phyloP scores from a whole-genome alignment of 2,888 invertebrate genomes.

The Microctonus hyperodae region DNA sequence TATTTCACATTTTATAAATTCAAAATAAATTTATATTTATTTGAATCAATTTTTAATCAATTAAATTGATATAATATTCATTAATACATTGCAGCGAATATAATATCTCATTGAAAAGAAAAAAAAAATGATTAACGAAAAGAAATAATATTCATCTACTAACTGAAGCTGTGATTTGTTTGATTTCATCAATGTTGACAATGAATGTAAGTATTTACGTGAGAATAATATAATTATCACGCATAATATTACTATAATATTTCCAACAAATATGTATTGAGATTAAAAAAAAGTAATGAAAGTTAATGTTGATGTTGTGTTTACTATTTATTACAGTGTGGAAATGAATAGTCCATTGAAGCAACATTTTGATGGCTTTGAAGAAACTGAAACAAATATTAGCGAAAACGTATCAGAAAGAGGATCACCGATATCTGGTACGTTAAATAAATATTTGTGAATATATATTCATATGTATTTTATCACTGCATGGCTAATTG shows the following conservation, averaged over 20 bases:
- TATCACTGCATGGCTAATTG: background rate
- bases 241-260: too few relatives aligned
- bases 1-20: too few relatives aligned
- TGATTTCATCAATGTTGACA: slow-evolving; percentile 48
- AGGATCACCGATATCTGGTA: slow-evolving; percentile 53
- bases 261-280: too few relatives aligned
- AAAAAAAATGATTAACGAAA: slow-evolving; percentile 7
- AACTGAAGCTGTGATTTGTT: slow-evolving; percentile 31
- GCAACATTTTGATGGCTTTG: slow-evolving; percentile 58
- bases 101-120: slow-evolving; percentile 16
- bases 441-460: slow-evolving; percentile 26
- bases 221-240: too few relatives aligned
- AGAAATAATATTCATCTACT: slow-evolving; percentile 4
- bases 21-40: background rate
- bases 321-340: slow-evolving; percentile 48
- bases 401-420: slow-evolving; percentile 44
- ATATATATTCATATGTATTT: background rate
- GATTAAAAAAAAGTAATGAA: background rate
- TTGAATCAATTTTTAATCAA: background rate
- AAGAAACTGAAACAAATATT: slow-evolving; percentile 38
- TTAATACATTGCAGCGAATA: slow-evolving; percentile 21
- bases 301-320: slow-evolving; percentile 21
- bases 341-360: slow-evolving; percentile 62
- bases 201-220: slow-evolving; percentile 49
- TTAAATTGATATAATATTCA: background rate